Base-by-base conservation (phyloP, 2,888 invertebrate species). In the Trachelus tabidus region DNA sequence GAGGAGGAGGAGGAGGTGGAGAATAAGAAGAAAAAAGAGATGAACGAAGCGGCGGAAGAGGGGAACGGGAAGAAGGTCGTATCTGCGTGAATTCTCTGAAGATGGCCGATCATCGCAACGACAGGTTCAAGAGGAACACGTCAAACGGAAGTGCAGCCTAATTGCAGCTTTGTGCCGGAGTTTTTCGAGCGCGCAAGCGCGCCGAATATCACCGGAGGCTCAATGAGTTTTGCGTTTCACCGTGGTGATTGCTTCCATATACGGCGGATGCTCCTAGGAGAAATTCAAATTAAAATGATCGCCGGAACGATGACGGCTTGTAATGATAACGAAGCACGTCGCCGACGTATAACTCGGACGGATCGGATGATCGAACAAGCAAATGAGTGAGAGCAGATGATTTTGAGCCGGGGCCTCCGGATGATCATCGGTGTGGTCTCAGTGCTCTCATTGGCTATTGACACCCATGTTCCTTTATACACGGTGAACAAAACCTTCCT, bases 221-320 rank as follows among this genome's bases (percentile, higher is more conserved):
- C 31, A 2, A 71, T 34, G 74, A 74, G 74, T 74, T 74, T 74
- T 33, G 34, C 74, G 74, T 74, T 35, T 37, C 74, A 35, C 85
- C 71, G 71, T 34, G 6, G 81, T 86, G 86, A 86, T 86, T 86
- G 86, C 85, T 86, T 85, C 86, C 85, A 84, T 85, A 85, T 86
- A 83, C 80, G 81, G 83, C 76, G 77, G 81, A 35, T 77, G 80
- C 75, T 80, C 79, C 77, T 78, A 81, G 83, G 74, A 74, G 86
- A 84, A 81, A 84, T 79, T 81, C 80, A 79, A 86, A 86, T 85
- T 85, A 84, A 86, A 86, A 85, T 84, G 37, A 15, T 33, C 80
- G 81, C 80, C 84, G 75, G 82, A 68, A 31, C 71, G 71, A 71
- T 71, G 71, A 71, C 71, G 71, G 71, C 33, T 31, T 30, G 83